These are phyloP conservation scores for Electrophaes corylata DNA, from an alignment of 2,888 invertebrate species.

Conservation along the genomic window DNA sequence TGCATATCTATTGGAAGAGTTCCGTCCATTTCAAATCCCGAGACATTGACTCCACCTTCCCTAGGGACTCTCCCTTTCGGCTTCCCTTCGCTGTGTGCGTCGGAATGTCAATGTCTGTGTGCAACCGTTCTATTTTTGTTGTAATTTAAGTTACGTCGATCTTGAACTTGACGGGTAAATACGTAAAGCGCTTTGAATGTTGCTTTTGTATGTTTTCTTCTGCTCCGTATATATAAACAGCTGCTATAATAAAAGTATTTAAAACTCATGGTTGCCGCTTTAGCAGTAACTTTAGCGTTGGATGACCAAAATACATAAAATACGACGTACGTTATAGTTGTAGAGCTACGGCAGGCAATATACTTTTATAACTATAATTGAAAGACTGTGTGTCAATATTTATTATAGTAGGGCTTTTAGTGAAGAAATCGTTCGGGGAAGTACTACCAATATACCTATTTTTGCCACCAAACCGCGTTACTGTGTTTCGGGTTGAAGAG, in stretches of 20 bases:
- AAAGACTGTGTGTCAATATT: too few relatives aligned
- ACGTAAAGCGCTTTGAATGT: slow-evolving; percentile 22
- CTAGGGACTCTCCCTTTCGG: slow-evolving; percentile 81
- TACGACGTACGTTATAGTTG: too few relatives aligned
- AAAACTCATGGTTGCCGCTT: too few relatives aligned
- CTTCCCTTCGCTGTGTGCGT: slow-evolving; percentile 50
- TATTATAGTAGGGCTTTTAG: too few relatives aligned
- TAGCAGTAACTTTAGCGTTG: too few relatives aligned
- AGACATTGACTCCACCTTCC: slow-evolving; percentile 82
- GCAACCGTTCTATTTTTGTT: slow-evolving; percentile 64
- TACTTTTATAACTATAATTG: too few relatives aligned
- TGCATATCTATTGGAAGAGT: slow-evolving; percentile 77
- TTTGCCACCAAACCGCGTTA: too few relatives aligned
- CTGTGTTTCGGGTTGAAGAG: too few relatives aligned
- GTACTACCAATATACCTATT: too few relatives aligned
- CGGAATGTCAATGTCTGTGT: slow-evolving; percentile 50
- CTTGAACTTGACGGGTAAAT: slow-evolving; percentile 61
- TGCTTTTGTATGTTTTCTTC: slow-evolving; percentile 1
- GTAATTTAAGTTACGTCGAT: slow-evolving; percentile 54
- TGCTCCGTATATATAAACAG: neutral
- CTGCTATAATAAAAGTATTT: neutral
- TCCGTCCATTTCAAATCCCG: slow-evolving; percentile 74
- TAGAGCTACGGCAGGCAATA: too few relatives aligned
- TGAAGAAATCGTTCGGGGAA: too few relatives aligned
- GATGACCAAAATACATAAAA: too few relatives aligned